Evolutionary conservation across 2,797 vertebrate species (phyloP).

Genomic region (Acropternis orthonyx): DNA sequence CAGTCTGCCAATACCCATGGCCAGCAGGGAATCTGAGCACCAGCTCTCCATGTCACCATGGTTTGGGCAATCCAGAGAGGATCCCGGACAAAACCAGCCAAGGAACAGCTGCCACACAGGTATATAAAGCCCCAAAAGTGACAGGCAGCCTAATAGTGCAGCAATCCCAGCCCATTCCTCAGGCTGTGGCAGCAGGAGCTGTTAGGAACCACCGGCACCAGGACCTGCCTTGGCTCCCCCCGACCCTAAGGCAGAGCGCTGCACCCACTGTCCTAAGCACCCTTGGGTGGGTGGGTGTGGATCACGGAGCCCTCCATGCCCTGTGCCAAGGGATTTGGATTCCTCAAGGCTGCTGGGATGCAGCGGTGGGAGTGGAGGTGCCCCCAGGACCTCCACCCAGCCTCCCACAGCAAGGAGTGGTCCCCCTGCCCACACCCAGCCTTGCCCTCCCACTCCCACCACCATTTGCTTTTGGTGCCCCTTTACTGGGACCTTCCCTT

Average conservation of each 20-base stretch:
- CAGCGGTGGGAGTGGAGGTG: neutral
- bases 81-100: neutral
- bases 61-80: neutral
- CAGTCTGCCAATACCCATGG: rapidly evolving
- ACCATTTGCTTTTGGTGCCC: rapidly evolving
- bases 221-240: rapidly evolving
- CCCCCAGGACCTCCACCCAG: neutral
- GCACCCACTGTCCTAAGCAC: neutral
- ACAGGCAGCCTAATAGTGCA: neutral
- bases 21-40: neutral
- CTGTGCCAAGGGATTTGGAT: neutral
- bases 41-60: neutral
- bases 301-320: neutral
- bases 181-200: neutral
- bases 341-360: neutral
- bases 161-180: neutral
- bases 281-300: neutral
- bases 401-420: neutral
- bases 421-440: neutral
- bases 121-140: neutral
- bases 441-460: neutral
- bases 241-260: neutral
- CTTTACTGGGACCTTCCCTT: neutral
- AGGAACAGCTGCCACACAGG: neutral
- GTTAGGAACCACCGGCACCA: neutral